Conservation (phyloP, 2,113 vertebrate genomes). For the Pachyramphus minor region DNA sequence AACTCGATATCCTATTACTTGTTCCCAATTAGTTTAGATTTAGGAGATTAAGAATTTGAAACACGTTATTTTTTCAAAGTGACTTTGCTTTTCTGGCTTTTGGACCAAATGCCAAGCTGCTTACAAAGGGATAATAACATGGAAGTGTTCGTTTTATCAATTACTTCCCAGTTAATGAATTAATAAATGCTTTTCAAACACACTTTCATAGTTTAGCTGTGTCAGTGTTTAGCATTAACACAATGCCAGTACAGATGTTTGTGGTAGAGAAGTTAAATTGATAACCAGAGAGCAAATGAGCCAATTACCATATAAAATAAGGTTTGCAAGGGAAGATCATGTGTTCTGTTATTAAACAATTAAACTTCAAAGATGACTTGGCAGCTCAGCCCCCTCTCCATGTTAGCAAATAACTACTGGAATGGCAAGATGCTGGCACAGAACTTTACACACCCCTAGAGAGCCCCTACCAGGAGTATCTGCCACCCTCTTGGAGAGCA, state of each 20-base stretch:
- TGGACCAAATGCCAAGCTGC: not conserved
- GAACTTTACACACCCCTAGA: conserved; percentile 15
- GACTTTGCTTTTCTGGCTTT: not conserved
- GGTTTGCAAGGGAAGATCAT: conserved; percentile 50
- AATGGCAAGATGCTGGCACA: conserved; percentile 18
- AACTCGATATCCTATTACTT: not conserved
- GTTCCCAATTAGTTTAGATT: not conserved
- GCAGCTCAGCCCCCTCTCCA: conserved; percentile 37
- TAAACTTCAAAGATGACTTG: conserved; percentile 65
- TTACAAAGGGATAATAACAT: not conserved
- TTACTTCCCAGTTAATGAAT: conserved; percentile 52
- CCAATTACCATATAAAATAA: conserved; percentile 70
- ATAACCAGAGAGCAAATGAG: conserved; percentile 67
- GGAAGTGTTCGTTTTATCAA: not conserved
- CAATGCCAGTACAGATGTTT: conserved; percentile 66
- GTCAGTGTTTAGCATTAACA: conserved; percentile 42
- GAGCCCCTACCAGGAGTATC: not conserved
- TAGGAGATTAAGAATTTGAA: not conserved
- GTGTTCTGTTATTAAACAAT: conserved; percentile 63
- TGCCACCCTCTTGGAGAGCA: not conserved
- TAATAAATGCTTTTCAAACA: conserved; percentile 45
- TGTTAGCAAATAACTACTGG: conserved; percentile 16
- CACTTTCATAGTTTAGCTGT: conserved; percentile 22
- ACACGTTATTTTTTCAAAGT: not conserved
- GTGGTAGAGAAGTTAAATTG: conserved; percentile 57